phyloP scores from a whole-genome alignment of 2,888 invertebrate species.

The Linhomoeus sp. region DNA sequence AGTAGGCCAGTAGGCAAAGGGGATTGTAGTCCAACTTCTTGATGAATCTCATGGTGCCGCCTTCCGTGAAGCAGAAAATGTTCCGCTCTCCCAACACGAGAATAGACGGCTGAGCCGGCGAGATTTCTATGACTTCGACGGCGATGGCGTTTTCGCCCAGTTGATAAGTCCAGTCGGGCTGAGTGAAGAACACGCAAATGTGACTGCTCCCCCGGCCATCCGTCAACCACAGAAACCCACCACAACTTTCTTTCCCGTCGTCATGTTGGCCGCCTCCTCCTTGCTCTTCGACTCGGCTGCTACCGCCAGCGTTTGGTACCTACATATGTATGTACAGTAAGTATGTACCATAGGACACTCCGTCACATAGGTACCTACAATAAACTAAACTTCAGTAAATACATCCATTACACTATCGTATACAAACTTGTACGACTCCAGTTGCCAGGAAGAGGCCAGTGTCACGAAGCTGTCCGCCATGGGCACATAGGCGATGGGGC shows the following conservation, averaged over 20 bases:
- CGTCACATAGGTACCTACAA: too few relatives aligned
- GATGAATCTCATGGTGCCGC: constrained; percentile 56
- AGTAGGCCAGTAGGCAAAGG: constrained; percentile 16
- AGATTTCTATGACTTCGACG: constrained; percentile 40
- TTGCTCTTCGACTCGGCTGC: constrained; percentile 41
- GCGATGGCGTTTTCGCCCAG: constrained; percentile 54
- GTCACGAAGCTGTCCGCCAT: constrained; percentile 67
- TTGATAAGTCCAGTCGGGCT: constrained; percentile 58
- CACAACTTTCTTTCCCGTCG: constrained; percentile 40
- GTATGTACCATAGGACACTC: too few relatives aligned
- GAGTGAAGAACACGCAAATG: constrained; percentile 4
- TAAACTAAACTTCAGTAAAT: too few relatives aligned
- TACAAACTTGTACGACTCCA: constrained; percentile 48
- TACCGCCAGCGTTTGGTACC: constrained; percentile 57
- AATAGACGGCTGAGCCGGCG: constrained; percentile 48
- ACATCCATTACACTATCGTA: too few relatives aligned
- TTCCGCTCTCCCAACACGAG: constrained; percentile 59
- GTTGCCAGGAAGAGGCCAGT: constrained; percentile 53
- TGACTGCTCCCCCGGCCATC: background rate
- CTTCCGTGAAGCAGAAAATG: constrained; percentile 46
- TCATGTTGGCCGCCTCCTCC: constrained; percentile 30
- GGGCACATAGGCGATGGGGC: constrained; percentile 56
- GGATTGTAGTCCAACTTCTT: constrained; percentile 66
- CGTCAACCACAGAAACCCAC: constrained; percentile 18
- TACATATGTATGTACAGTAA: too few relatives aligned